These are phyloP conservation scores for Phoxinus phoxinus DNA, from an alignment of 2,113 vertebrate species.

Conservation along the genomic window DNA sequence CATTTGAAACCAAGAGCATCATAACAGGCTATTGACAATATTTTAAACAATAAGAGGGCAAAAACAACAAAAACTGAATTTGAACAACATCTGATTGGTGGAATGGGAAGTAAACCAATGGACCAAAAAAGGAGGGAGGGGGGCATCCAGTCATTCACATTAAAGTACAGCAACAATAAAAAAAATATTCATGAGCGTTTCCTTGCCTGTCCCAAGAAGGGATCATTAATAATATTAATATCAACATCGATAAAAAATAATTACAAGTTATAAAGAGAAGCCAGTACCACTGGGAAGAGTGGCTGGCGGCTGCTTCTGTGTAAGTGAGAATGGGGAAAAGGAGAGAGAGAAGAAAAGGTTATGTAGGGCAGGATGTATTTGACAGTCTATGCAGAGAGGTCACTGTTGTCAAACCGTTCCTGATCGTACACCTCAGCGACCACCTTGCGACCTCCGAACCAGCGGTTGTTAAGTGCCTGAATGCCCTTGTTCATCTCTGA, in stretches of 20 bases:
- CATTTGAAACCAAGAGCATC: constrained; percentile 56
- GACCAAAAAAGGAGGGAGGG: not conserved
- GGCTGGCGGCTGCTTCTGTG: constrained; percentile 48
- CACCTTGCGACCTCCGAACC: constrained; percentile 92
- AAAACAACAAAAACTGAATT: constrained; percentile 27
- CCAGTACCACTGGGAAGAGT: constrained; percentile 54
- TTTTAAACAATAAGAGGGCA: not conserved
- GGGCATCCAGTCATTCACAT: constrained; percentile 39
- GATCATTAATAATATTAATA: constrained; percentile 70
- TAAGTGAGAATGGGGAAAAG: constrained; percentile 33
- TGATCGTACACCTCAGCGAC: constrained; percentile 90
- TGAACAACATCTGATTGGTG: constrained; percentile 3
- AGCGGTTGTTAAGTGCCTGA: constrained; percentile 90
- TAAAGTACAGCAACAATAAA: constrained; percentile 38
- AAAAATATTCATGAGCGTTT: constrained; percentile 58
- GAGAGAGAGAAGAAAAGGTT: constrained; percentile 16
- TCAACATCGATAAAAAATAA: constrained; percentile 70
- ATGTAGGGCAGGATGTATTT: constrained; percentile 15
- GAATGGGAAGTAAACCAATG: not conserved
- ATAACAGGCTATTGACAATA: constrained; percentile 57
- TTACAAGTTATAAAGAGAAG: constrained; percentile 67
- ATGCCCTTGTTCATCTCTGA: constrained; percentile 92
- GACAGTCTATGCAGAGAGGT: constrained; percentile 86
- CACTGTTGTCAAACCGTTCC: constrained; percentile 89
- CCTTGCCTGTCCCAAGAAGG: constrained; percentile 56